phyloP scores from a whole-genome alignment of 2,888 invertebrate species.

The Lithosia quadra region DNA sequence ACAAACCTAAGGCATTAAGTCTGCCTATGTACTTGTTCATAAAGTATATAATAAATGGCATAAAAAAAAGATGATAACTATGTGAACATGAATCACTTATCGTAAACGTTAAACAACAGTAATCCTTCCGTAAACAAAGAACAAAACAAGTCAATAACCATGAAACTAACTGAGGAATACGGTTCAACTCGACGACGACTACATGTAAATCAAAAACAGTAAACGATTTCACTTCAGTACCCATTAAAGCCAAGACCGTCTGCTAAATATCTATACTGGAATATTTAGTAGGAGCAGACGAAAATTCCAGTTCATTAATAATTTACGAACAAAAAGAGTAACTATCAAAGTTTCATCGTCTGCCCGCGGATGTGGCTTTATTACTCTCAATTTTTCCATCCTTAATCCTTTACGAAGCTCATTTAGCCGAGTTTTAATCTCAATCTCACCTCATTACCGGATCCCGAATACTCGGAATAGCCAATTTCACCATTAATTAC shows the following conservation, averaged over 20 bases:
- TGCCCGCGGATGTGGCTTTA: slow-evolving; percentile 58
- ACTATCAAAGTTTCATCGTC: slow-evolving; percentile 64
- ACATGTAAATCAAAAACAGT: slow-evolving; percentile 17
- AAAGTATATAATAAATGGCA: not conserved
- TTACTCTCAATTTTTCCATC: slow-evolving; percentile 67
- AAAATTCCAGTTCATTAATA: slow-evolving; percentile 55
- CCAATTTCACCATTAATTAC: slow-evolving; percentile 86
- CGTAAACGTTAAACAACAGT: slow-evolving; percentile 5
- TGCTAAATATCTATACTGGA: slow-evolving; percentile 31
- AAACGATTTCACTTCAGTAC: slow-evolving; percentile 21
- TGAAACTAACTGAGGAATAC: slow-evolving; percentile 10
- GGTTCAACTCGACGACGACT: not conserved
- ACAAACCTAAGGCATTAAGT: too few relatives aligned
- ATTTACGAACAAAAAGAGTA: slow-evolving; percentile 52
- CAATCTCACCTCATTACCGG: slow-evolving; percentile 85
- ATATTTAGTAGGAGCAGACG: slow-evolving; percentile 39
- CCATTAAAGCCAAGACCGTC: slow-evolving; percentile 17
- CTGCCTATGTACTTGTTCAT: too few relatives aligned
- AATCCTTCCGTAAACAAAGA: not conserved
- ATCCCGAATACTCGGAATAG: slow-evolving; percentile 84
- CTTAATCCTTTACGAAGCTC: slow-evolving; percentile 80
- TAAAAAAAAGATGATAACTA: slow-evolving; percentile 2
- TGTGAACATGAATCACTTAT: not conserved
- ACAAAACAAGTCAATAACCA: slow-evolving; percentile 20
- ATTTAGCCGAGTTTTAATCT: slow-evolving; percentile 85